A percentile compares a stretch with the other conserved stretches of the same genome.
Evolutionary conservation across 2,113 vertebrate species (phyloP).

Genomic region (Phrynocephalus versicolor): DNA sequence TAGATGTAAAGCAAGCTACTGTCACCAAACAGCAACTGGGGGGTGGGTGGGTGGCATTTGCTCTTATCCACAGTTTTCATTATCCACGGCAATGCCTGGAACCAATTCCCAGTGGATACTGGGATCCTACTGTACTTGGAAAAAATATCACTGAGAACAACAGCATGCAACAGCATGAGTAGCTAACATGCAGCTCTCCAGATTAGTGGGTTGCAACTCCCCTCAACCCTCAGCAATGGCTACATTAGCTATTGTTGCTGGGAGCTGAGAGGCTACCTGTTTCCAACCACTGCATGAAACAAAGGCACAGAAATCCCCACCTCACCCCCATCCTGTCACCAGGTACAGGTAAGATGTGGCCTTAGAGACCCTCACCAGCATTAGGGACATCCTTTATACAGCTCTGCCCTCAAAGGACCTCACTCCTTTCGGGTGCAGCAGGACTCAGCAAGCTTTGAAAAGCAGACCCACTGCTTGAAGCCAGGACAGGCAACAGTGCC

Average conservation of each 20-base stretch:
- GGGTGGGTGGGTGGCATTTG: too few species aligned
- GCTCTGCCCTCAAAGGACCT: background rate
- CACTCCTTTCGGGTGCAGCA: background rate
- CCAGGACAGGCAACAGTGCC: rapidly evolving
- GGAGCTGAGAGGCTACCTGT: background rate
- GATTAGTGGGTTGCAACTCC: too few species aligned
- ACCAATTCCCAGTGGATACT: too few species aligned
- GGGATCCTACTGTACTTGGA: too few species aligned
- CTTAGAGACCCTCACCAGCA: background rate
- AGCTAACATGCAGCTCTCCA: too few species aligned
- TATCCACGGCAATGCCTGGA: too few species aligned
- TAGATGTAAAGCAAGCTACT: too few species aligned
- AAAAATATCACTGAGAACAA: background rate
- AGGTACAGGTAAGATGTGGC: background rate
- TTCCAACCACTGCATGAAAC: background rate
- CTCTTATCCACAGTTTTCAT: too few species aligned
- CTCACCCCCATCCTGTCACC: too few species aligned
- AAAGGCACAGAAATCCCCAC: background rate
- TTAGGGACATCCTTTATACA: rapidly evolving
- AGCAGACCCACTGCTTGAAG: conserved; percentile 1
- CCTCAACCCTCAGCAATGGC: too few species aligned
- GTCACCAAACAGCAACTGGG: too few species aligned
- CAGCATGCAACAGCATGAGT: background rate
- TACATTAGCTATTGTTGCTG: too few species aligned
- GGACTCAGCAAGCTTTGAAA: background rate